Evolutionary conservation across 2,113 vertebrate genomes (phyloP).

Genomic region (Boulengeromyrus knoepffleri): DNA sequence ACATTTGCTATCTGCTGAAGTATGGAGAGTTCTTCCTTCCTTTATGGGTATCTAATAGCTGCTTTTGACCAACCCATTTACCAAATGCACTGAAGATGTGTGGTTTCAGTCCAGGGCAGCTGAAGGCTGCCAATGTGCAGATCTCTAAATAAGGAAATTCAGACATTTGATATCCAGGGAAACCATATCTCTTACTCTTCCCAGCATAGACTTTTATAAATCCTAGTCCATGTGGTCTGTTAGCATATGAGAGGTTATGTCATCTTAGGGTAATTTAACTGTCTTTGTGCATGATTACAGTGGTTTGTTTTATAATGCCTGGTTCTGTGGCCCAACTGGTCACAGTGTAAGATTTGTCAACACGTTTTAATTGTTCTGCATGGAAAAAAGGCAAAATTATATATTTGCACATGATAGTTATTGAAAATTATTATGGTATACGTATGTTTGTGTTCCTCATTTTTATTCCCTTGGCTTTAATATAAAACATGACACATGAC

Average conservation of each 20-base stretch:
- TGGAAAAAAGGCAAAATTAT: not conserved
- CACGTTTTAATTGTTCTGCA: not conserved
- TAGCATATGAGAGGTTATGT: not conserved
- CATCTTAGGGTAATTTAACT: not conserved
- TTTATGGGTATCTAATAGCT: not conserved
- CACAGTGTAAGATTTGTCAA: not conserved
- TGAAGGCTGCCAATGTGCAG: not conserved
- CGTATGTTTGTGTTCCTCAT: not conserved
- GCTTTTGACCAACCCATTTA: not conserved
- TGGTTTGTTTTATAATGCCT: not conserved
- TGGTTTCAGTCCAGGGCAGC: not conserved
- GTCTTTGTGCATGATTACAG: not conserved
- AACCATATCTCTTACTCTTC: not conserved
- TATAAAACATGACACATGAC: not conserved
- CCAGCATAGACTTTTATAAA: slow-evolving; percentile 1
- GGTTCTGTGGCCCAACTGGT: not conserved
- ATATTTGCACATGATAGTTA: not conserved
- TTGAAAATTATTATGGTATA: not conserved
- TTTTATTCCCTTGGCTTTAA: not conserved
- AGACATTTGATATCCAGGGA: slow-evolving; percentile 11
- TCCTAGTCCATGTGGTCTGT: not conserved
- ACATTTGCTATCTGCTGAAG: not conserved
- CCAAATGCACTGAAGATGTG: not conserved
- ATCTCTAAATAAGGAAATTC: slow-evolving; percentile 4
- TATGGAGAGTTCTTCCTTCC: not conserved